Base-by-base conservation (phyloP, 2,797 vertebrate genomes). In the Gymnoscopelus braueri region DNA sequence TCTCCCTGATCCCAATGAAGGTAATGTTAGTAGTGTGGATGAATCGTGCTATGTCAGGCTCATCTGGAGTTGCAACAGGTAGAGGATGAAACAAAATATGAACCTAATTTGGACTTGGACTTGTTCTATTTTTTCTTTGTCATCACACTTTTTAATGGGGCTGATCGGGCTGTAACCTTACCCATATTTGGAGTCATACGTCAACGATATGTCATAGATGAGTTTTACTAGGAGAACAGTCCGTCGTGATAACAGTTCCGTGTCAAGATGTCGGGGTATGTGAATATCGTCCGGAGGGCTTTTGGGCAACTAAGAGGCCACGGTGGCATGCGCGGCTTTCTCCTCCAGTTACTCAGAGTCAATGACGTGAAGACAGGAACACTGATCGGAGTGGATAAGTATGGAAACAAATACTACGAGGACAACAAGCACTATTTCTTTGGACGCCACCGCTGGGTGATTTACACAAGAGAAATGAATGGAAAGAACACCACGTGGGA, bases 351-450 rank as follows among this genome's bases (percentile, higher is more conserved):
- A 0, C 87, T 97, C 68, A 96, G 97, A 81, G 87, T 87, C 56
- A 96, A 94, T 50, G 97, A 99, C 53, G 53, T 96, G 63, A 97
- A 95, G 87, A 94, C 95, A 3, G 98, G 97, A 47, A 50, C 92
- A 0, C 88, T 99, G 78, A 6, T 99, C 8, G 98, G 98, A 2
- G 87, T 74, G 51, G 98, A 99, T 90, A 98, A 98, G 89, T 97
- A 99, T 13, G 97, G 98, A 68, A 99, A 99, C 87, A 97, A 94
- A 79, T 99, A 99, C 81, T 99, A 87, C 60, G 96, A 99, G 88
- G 96, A 99, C 88, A 96, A 79, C 2, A 96, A 91, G 63, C 83
- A 92, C 72, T 93, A 95, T 79, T 99, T 99, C 90, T 99, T 99
- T 75, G 98, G 95, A 67, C 96, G 98, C 58, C 97, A 99, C 79